Percentiles rank a stretch among this genome's conserved stretches.
Evolutionary conservation across 2,888 invertebrate species (phyloP).

Genomic region (Drosophila subsilvestris): DNA sequence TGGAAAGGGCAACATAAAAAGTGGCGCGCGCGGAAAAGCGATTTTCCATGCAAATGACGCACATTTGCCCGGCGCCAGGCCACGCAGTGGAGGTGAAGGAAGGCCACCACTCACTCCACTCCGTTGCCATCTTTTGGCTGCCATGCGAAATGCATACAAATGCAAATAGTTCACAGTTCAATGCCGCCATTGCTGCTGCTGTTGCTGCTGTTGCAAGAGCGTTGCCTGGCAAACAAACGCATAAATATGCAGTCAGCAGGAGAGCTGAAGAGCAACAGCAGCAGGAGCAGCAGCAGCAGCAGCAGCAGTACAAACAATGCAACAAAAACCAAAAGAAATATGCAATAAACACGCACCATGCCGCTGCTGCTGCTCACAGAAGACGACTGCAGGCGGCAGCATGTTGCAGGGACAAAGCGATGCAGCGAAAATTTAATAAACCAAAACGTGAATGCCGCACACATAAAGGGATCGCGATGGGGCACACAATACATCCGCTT

Average conservation of each 20-base stretch:
- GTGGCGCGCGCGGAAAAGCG: slow-evolving; percentile 59
- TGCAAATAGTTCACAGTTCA: slow-evolving; percentile 69
- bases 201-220: slow-evolving; percentile 23
- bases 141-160: slow-evolving; percentile 76
- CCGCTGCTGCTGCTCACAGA: slow-evolving; percentile 10
- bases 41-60: slow-evolving; percentile 82
- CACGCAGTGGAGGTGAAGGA: neutral
- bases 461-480: slow-evolving; percentile 10
- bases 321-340: slow-evolving; percentile 59
- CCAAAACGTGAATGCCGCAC: slow-evolving; percentile 74
- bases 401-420: slow-evolving; percentile 51
- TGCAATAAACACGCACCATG: slow-evolving; percentile 73
- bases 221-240: slow-evolving; percentile 67
- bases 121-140: slow-evolving; percentile 69
- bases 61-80: slow-evolving; percentile 62
- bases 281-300: slow-evolving; percentile 41
- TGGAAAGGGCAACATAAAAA: slow-evolving; percentile 55
- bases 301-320: slow-evolving; percentile 31
- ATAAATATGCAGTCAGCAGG: slow-evolving; percentile 68
- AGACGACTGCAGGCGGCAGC: slow-evolving; percentile 6
- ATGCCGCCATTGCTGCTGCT: slow-evolving; percentile 54
- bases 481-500: neutral
- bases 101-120: neutral
- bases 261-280: slow-evolving; percentile 5
- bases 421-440: slow-evolving; percentile 73